Base-by-base conservation (phyloP, 2,113 vertebrate species). In the Cathartes aura region DNA sequence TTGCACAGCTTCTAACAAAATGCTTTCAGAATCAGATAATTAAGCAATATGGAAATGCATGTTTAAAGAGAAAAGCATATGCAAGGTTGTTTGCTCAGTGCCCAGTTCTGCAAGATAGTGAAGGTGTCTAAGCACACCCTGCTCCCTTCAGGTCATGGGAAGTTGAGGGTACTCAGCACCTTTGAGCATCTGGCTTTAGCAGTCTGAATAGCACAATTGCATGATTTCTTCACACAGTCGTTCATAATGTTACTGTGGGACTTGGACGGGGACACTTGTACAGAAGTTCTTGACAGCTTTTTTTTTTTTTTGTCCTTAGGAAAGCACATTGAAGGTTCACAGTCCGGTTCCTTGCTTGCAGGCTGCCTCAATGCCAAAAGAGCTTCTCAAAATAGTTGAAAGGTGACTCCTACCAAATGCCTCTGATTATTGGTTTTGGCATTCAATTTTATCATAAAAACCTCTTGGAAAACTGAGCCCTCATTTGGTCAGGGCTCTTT, bases 1-100 rank as follows among this genome's bases (percentile, higher is more conserved):
- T 93, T 3, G 1, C 78, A 81, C 29, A 45, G 71, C 78, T 94
- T 89, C 96, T 94, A 89, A 91, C 91, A 74, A 89, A 97, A 90
- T 26, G 72, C 78, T 90, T 97, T 94, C 78, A 85, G 90, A 86
- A 94, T 91, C 87, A 96, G 92, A 73, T 92, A 97, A 96, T 95
- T 96, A 94, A 92, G 93, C 72, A 87, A n/a, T 53, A 36, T 52
- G 89, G 76, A 93, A 96, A 62, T 59, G 52, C 42, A 43, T 38
- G 43, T 75, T 97, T 96, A 94, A 97, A 95, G 92, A 94, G 73
- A 53, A 90, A 76, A 87, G 18, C 11, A 11, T 12, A 13, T 20
- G 52, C 22, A 74, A 60, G 27, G 12, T 40, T 45, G 12, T 26
- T 83, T 75, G 22, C 30, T 71, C 27, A 19, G 81, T 63, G 81